phyloP scores from a whole-genome alignment of 2,113 vertebrate genomes.

The Bubo bubo region DNA sequence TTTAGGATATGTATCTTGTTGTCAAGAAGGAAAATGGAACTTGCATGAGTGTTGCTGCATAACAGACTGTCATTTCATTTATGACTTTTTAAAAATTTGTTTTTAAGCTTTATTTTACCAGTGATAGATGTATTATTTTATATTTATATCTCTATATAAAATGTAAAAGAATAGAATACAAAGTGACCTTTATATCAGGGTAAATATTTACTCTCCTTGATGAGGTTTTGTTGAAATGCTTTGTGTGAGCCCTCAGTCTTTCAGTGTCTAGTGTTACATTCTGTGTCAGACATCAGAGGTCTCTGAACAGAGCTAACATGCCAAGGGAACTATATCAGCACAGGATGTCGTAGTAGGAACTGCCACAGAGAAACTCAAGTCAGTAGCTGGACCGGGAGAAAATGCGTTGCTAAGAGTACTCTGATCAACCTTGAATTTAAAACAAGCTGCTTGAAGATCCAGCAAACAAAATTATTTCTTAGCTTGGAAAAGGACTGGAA shows the following conservation, averaged over 20 bases:
- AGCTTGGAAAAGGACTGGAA: background rate
- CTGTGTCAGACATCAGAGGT: background rate
- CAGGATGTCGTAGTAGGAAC: background rate
- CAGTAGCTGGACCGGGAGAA: background rate
- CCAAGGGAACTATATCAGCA: background rate
- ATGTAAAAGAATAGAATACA: background rate
- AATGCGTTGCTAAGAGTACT: background rate
- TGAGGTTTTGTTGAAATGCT: background rate
- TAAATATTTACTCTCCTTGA: background rate
- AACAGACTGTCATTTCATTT: background rate
- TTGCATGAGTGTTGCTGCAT: background rate
- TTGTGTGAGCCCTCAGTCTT: background rate
- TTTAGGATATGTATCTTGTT: background rate
- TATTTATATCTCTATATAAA: background rate
- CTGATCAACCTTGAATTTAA: background rate
- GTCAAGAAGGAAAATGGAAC: background rate
- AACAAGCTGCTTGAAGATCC: background rate
- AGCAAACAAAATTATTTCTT: background rate
- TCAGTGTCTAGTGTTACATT: background rate
- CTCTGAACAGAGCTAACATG: background rate
- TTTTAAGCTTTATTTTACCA: background rate
- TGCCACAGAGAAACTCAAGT: background rate
- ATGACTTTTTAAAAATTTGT: background rate
- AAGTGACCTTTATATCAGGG: background rate
- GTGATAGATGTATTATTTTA: background rate